phyloP scores from a whole-genome alignment of 2,797 vertebrate genomes.

The Hipposideros larvatus region DNA sequence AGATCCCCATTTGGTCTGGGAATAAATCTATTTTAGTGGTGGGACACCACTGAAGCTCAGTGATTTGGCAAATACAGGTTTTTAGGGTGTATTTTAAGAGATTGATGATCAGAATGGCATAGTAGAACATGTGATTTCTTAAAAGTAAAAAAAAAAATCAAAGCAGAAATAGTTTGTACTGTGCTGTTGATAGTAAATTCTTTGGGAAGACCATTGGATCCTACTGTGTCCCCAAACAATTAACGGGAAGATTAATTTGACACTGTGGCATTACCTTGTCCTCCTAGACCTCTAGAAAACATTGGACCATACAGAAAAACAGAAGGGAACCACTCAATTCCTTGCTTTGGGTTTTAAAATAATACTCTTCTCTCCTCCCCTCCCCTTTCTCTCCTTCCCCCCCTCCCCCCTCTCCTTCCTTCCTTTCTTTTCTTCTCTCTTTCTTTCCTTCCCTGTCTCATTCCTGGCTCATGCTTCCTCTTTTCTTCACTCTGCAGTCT shows the following conservation, averaged over 20 bases:
- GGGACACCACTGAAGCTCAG: background rate
- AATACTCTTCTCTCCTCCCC: accelerated
- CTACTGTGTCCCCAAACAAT: background rate
- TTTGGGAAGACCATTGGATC: background rate
- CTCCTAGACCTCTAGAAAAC: background rate
- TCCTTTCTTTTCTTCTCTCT: background rate
- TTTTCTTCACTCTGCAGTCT: background rate
- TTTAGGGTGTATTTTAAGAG: background rate
- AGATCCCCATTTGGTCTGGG: background rate
- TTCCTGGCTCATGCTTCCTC: background rate
- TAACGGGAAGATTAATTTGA: background rate
- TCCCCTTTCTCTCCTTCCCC: too few species aligned
- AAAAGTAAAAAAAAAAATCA: background rate
- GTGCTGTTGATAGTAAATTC: background rate
- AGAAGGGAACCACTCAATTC: background rate
- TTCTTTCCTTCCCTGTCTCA: background rate
- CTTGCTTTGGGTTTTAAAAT: background rate
- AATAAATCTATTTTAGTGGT: background rate
- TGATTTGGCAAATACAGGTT: background rate
- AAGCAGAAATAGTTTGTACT: background rate
- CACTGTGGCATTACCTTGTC: background rate
- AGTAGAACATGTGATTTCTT: background rate
- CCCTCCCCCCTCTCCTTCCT: accelerated
- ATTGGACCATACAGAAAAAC: background rate
- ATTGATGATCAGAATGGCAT: background rate